Evolutionary conservation across 2,113 vertebrate species (phyloP), one percentile per base, ranked within the genome.

Genomic region (Microtus pennsylvanicus): DNA sequence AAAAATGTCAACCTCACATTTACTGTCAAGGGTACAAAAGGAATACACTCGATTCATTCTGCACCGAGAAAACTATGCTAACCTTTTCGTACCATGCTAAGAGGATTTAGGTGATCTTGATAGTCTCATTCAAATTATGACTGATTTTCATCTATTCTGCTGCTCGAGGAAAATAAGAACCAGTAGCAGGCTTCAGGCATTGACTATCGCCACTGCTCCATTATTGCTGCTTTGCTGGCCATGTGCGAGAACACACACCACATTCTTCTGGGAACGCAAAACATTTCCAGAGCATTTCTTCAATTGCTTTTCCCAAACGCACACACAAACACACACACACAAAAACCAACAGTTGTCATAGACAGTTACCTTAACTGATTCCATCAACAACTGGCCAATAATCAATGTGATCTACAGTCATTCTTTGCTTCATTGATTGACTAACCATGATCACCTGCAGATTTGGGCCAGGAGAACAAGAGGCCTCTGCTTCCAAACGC

Each of bases 51-150:
- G 55, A 91, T 90, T 87, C 22, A 72, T 63, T 95, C 61, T 75
- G 30, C 87, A 90, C 58, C 17, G 69, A 93, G n/a, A 81, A 90
- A 72, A 33, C 30, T 77, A 74, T 63, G 9, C 10, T 74, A 92
- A 75, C 17, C 14, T 90, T 91, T 93, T 69, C 1, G 45, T 0
- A 74, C 28, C 45, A 55, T 16, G 35, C 63, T 30, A 88, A 80
- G 55, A 92, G 38, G 28, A 94, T 90, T 92, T 80, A 47, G 8
- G 55, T 47, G 75, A 96, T 70, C 52, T 72, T 92, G 61, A 82
- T 45, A 33, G 7, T 89, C 93, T 95, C 82, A 90, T 75, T 97
- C 42, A 89, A 95, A 87, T 35, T 78, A 93, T 90, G 6, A 75
- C 22, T 81, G 75, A 67, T 92, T 95, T 93, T 92, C n/a, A 58